These are phyloP conservation scores for Carollia perspicillata DNA, from an alignment of 2,113 vertebrate species.

Conservation along the genomic window DNA sequence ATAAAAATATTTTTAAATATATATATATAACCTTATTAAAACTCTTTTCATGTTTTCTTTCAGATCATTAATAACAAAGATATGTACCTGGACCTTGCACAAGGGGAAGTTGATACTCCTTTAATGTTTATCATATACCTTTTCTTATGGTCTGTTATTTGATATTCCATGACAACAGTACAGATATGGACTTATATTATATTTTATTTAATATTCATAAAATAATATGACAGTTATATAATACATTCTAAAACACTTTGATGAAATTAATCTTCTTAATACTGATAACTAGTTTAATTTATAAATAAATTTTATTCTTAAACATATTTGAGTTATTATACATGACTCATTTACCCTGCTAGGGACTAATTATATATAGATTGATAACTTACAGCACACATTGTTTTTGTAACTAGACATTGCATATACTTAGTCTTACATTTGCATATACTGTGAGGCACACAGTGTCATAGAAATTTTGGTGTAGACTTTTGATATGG, in stretches of 20 bases:
- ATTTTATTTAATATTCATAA: not conserved
- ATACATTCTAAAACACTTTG: not conserved
- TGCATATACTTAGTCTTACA: not conserved
- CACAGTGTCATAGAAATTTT: not conserved
- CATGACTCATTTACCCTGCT: not conserved
- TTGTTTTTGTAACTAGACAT: not conserved
- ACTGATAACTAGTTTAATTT: conserved; percentile 27
- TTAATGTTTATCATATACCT: not conserved
- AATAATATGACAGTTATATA: not conserved
- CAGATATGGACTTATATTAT: not conserved
- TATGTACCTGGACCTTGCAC: not conserved
- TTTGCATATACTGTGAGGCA: not conserved
- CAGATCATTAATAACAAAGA: not conserved
- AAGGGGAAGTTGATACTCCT: not conserved
- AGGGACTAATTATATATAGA: conserved; percentile 19
- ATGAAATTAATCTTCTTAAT: not conserved
- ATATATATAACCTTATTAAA: not conserved
- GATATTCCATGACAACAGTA: not conserved
- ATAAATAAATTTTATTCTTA: not conserved
- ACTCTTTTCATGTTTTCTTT: not conserved
- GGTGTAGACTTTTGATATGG: not conserved
- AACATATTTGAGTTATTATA: conserved; percentile 30
- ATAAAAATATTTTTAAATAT: too few relatives aligned
- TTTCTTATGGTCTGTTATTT: not conserved
- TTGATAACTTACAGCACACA: not conserved